Evolutionary conservation across 1,140 invertebrate genomes (phyloP).

Genomic region (Lasioglossum baleicum): DNA sequence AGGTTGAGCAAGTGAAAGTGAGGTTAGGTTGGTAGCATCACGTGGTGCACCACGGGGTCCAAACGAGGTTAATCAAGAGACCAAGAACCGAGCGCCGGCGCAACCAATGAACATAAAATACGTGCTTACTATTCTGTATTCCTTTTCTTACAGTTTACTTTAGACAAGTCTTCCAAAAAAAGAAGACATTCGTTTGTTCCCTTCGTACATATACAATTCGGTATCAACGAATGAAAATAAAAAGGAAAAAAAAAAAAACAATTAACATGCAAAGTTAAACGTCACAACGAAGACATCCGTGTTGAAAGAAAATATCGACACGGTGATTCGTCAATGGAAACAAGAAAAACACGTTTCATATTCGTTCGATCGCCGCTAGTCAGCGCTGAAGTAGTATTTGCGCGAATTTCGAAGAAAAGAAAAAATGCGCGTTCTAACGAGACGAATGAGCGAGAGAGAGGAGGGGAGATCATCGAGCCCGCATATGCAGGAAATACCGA

Average conservation of each 20-base stretch:
- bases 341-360: constrained; percentile 4
- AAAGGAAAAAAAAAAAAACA: too few relatives aligned
- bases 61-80: constrained; percentile 77
- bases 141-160: too few relatives aligned
- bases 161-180: too few relatives aligned
- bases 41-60: constrained; percentile 75
- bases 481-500: too few relatives aligned
- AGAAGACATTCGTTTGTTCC: too few relatives aligned
- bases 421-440: constrained; percentile 16
- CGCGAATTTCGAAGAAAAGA: constrained; percentile 58
- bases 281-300: too few relatives aligned
- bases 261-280: too few relatives aligned
- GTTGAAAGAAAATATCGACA: too few relatives aligned
- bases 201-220: too few relatives aligned
- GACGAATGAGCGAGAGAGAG: not conserved
- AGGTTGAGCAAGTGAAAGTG: constrained; percentile 68
- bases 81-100: constrained; percentile 71
- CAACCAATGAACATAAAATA: constrained; percentile 64
- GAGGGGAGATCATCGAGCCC: constrained; percentile 13
- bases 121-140: constrained; percentile 17
- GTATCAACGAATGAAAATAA: too few relatives aligned
- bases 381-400: constrained; percentile 55
- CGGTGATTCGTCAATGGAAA: not conserved
- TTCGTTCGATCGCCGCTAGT: constrained; percentile 53
- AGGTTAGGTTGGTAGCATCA: constrained; percentile 67